phyloP scores from a whole-genome alignment of 2,113 vertebrate genomes.

The Rafetus swinhoei region DNA sequence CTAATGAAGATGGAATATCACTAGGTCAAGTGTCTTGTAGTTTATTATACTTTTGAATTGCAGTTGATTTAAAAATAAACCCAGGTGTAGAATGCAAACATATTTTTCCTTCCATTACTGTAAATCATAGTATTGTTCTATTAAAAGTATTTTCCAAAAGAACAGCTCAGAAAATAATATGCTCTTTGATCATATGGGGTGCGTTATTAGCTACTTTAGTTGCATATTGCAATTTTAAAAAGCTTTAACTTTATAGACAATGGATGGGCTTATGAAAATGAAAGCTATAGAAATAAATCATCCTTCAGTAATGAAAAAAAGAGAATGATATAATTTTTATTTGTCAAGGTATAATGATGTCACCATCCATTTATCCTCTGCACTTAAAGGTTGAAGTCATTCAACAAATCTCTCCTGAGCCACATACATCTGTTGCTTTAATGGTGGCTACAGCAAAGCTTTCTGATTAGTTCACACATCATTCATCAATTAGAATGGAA shows the following conservation, averaged over 20 bases:
- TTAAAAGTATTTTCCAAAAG: constrained; percentile 43
- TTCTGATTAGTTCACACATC: constrained; percentile 78
- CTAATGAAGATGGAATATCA: constrained; percentile 57
- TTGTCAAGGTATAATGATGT: constrained; percentile 84
- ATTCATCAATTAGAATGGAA: constrained; percentile 77
- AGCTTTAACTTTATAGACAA: constrained; percentile 70
- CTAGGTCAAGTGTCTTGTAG: constrained; percentile 49
- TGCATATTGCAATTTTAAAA: constrained; percentile 66
- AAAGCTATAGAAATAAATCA: constrained; percentile 79
- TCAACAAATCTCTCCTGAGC: constrained; percentile 80
- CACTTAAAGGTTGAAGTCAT: constrained; percentile 80
- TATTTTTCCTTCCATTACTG: constrained; percentile 30
- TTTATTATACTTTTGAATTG: constrained; percentile 30
- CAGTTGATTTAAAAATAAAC: constrained; percentile 56
- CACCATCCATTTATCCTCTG: constrained; percentile 82
- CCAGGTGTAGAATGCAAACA: constrained; percentile 11
- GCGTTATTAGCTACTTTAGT: constrained; percentile 42
- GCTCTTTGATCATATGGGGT: constrained; percentile 6
- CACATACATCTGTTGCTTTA: constrained; percentile 76
- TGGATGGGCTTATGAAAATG: constrained; percentile 75
- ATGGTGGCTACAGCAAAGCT: constrained; percentile 66
- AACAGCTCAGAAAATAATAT: constrained; percentile 46
- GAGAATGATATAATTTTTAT: constrained; percentile 77
- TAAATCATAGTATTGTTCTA: constrained; percentile 40
- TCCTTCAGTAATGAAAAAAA: constrained; percentile 74